phyloP scores from a whole-genome alignment of 2,797 vertebrate species.

The Crenichthys baileyi region DNA sequence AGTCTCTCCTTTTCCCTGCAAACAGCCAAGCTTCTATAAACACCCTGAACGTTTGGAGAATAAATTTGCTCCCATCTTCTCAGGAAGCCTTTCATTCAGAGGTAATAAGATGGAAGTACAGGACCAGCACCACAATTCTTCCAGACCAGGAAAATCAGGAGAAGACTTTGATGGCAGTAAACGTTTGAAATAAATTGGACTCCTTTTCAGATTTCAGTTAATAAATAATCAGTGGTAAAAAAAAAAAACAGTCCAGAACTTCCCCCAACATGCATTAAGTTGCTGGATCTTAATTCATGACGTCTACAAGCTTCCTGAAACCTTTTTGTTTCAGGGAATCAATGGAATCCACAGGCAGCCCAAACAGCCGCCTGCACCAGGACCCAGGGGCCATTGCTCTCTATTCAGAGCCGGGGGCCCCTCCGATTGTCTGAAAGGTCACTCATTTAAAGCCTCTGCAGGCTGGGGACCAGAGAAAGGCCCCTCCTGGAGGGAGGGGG shows the following conservation, averaged over 20 bases:
- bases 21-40: not conserved
- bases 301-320: constrained; percentile 40
- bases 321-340: constrained; percentile 75
- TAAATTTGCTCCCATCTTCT: too few relatives aligned
- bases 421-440: constrained; percentile 76
- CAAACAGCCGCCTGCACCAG: constrained; percentile 36
- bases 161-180: too few relatives aligned
- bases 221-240: too few relatives aligned
- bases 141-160: too few relatives aligned
- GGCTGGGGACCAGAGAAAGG: constrained; percentile 30
- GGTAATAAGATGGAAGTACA: too few relatives aligned
- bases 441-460: constrained; percentile 53
- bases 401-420: constrained; percentile 55
- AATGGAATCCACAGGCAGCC: constrained; percentile 69
- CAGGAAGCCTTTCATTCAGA: too few relatives aligned
- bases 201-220: too few relatives aligned
- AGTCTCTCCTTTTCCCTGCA: too few relatives aligned
- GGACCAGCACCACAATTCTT: too few relatives aligned
- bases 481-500: constrained; percentile 36
- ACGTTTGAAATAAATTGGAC: too few relatives aligned
- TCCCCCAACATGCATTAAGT: constrained; percentile 31
- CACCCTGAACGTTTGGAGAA: not conserved
- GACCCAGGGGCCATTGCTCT: constrained; percentile 36
- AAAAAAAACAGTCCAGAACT: not conserved
- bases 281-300: constrained; percentile 58